Percentiles rank a stretch among this genome's conserved stretches.
These are phyloP conservation scores for Heliconius erato DNA, from an alignment of 2,888 invertebrate genomes.

Conservation along the genomic window DNA sequence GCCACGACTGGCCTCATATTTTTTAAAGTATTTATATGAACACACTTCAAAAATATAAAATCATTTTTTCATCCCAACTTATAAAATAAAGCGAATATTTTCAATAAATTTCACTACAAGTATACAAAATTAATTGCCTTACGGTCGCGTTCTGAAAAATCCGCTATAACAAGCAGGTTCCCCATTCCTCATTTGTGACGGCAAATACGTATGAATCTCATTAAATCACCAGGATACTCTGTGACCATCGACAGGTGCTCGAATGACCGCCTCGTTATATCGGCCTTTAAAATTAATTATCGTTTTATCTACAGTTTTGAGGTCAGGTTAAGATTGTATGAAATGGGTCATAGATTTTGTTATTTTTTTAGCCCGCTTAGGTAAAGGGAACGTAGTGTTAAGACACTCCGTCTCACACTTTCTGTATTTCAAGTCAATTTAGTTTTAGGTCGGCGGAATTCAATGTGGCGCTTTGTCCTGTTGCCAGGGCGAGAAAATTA, in stretches of 20 bases:
- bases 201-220: constrained; percentile 32
- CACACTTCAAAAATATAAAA: not conserved
- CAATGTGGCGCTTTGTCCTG: not conserved
- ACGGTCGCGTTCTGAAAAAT: constrained; percentile 1
- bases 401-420: not conserved
- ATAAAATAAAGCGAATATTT: not conserved
- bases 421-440: not conserved
- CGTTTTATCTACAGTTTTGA: not conserved
- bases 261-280: constrained; percentile 38
- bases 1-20: too few species aligned
- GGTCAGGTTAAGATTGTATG: not conserved
- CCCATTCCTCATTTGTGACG: constrained; percentile 10
- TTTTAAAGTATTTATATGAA: too few species aligned
- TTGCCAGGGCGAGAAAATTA: not conserved
- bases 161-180: not conserved
- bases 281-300: constrained; percentile 37
- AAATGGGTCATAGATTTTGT: not conserved
- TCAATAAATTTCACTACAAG: not conserved
- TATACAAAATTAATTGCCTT: constrained; percentile 6
- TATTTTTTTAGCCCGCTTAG: not conserved
- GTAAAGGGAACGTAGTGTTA: not conserved
- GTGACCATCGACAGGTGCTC: constrained; percentile 40
- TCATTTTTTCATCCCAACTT: not conserved
- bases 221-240: constrained; percentile 38
- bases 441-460: not conserved